A percentile compares a stretch with the other conserved stretches of the same genome.
Evolutionary conservation across 2,888 invertebrate genomes (phyloP).

Genomic region (Plagodis dolabraria): DNA sequence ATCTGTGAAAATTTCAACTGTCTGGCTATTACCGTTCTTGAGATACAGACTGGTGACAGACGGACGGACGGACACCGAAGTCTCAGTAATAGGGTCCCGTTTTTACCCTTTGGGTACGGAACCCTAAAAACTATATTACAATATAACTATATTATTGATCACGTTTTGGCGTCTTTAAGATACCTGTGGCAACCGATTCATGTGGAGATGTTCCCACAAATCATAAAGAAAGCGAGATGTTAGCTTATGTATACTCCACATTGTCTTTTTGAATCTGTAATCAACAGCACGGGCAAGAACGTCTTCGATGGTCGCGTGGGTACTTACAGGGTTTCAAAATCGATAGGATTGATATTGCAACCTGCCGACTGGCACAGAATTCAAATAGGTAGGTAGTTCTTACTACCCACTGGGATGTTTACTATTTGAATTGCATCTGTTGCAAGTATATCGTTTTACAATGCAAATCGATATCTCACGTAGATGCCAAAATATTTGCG

Average conservation of each 20-base stretch:
- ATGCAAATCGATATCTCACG: conserved; percentile 19
- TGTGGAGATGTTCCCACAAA: too few species aligned
- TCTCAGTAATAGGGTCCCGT: too few species aligned
- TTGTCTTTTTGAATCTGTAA: conserved; percentile 6
- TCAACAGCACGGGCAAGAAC: conserved; percentile 44
- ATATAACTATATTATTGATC: too few species aligned
- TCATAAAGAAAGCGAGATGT: neutral
- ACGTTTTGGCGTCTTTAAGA: too few species aligned
- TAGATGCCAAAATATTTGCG: neutral
- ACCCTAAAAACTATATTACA: too few species aligned
- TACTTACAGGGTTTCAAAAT: conserved; percentile 49
- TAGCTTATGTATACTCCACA: neutral
- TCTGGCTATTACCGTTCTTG: too few species aligned
- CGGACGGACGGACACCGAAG: too few species aligned
- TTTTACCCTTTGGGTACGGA: too few species aligned
- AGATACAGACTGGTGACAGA: too few species aligned
- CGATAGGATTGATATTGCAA: conserved; percentile 46
- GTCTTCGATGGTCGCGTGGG: conserved; percentile 60
- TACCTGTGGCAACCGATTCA: too few species aligned
- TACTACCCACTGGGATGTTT: conserved; percentile 22
- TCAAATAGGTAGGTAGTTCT: neutral
- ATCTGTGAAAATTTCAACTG: too few species aligned
- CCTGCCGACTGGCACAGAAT: conserved; percentile 21
- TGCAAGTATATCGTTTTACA: neutral
- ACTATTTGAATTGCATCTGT: neutral